Evolutionary conservation across 2,113 vertebrate species (phyloP).

Genomic region (Halcyon senegalensis): DNA sequence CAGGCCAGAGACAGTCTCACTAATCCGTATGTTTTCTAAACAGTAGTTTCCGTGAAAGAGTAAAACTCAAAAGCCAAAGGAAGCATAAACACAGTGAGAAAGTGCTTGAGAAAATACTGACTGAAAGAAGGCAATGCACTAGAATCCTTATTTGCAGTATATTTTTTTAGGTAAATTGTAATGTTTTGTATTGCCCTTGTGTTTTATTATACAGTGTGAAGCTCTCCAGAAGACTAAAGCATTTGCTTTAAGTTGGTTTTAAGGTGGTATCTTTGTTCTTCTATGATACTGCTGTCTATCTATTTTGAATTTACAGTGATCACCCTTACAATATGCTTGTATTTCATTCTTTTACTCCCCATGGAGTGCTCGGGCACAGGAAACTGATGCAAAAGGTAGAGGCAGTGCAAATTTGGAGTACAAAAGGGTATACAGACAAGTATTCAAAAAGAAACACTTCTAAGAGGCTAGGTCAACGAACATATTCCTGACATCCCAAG

Average conservation of each 20-base stretch:
- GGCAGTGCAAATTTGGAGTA: not conserved
- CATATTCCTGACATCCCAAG: not conserved
- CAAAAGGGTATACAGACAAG: not conserved
- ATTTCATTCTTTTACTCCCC: not conserved
- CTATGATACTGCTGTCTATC: not conserved
- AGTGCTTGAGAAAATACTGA: not conserved
- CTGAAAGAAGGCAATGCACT: not conserved
- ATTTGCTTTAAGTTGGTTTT: not conserved
- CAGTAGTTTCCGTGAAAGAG: not conserved
- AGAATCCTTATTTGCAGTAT: not conserved
- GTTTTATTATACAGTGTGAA: not conserved
- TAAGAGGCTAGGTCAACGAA: not conserved
- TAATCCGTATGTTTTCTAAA: not conserved
- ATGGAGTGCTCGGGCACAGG: not conserved
- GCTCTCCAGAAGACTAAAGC: not conserved
- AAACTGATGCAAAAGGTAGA: not conserved
- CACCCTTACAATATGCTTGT: not conserved
- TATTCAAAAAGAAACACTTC: not conserved
- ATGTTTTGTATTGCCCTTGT: not conserved
- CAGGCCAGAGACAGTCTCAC: not conserved
- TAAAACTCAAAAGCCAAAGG: not conserved
- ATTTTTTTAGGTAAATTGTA: accelerated
- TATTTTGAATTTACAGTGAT: not conserved
- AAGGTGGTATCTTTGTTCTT: not conserved
- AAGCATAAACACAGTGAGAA: not conserved